Base-by-base conservation (phyloP, 2,113 vertebrate species). In the Deroptyus accipitrinus region DNA sequence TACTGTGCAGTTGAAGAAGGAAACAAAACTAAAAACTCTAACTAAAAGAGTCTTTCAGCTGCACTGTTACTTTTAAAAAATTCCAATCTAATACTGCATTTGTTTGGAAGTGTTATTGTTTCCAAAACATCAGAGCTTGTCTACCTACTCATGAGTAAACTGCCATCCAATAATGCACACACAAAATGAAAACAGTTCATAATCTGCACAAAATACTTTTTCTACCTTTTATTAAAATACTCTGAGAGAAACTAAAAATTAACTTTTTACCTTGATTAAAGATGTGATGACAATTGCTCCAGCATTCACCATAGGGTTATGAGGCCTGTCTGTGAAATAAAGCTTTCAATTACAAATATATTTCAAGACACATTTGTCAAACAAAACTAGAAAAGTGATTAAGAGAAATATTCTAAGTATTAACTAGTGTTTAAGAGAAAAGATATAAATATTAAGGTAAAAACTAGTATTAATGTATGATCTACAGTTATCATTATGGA, bases 301-400 rank as follows among this genome's bases (percentile, higher is more conserved):
- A 78, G 99, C 99, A 86, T 99, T 99, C 92, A 99, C 99, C 99
- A 99, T 99, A 95, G 99, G 99, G 97, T 99, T 99, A 97, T 99
- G 99, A 62, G 99, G 99, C 95, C 98, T 99, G 97, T 99, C 99
- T 99, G 98, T 55, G 91, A 97, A 98, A 97, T 44, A 83, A 66
- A 79, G 44, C 62, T 94, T 88, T 81, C 30, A 72, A 19, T 91
- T 90, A 92, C 23, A 84, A 74, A 48, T 4, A 61, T 3, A 84
- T n/a, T 27, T 19, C 13, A 75, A 77, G 14, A 85, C 17, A 61
- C 5, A 4, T 46, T 5, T 18, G 28, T 27, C 46, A 96, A 69
- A 88, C 41, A 85, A 90, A 95, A 63, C 8, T 23, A 68, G 52
- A 17, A 13, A 64, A 72, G 10, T n/a, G n/a, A 35, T 68, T 24